Conservation (phyloP, 2,888 invertebrate species). For the Philhelius pedissequus region DNA sequence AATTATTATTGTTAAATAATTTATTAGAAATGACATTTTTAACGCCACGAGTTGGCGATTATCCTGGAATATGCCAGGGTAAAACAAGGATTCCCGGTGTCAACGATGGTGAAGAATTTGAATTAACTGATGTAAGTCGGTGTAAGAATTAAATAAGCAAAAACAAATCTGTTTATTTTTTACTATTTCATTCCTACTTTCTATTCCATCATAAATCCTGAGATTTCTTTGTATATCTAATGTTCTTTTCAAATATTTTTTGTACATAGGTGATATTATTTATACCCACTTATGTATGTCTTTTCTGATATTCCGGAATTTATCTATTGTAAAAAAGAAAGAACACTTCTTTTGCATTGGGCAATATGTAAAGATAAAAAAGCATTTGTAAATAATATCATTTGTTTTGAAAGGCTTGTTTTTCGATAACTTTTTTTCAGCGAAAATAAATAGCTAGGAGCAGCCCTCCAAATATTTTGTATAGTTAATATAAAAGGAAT, state of each 20-base stretch:
- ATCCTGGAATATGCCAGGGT: constrained; percentile 95
- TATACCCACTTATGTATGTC: background rate
- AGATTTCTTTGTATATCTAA: constrained; percentile 34
- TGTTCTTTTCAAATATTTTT: constrained; percentile 49
- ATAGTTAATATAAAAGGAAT: background rate
- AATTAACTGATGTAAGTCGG: constrained; percentile 90
- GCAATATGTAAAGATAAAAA: constrained; percentile 27
- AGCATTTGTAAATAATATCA: constrained; percentile 30
- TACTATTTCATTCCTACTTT: constrained; percentile 45
- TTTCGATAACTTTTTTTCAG: constrained; percentile 13
- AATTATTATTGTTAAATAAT: constrained; percentile 37
- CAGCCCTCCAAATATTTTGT: constrained; percentile 72
- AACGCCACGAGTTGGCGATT: constrained; percentile 91
- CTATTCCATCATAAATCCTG: constrained; percentile 33
- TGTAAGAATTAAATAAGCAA: constrained; percentile 60
- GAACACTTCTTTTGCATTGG: background rate
- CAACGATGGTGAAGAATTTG: constrained; percentile 95
- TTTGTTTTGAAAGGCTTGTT: constrained; percentile 51
- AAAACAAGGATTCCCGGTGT: constrained; percentile 96
- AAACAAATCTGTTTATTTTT: constrained; percentile 43
- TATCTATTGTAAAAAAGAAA: constrained; percentile 68
- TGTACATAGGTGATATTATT: constrained; percentile 76
- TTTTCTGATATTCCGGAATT: constrained; percentile 78
- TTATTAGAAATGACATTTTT: constrained; percentile 88
- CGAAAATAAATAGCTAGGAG: constrained; percentile 74